Percentiles rank a stretch among this genome's conserved stretches.
These are phyloP conservation scores for Sterrhoptilus dennistouni DNA, from an alignment of 2,113 vertebrate species.

Conservation along the genomic window DNA sequence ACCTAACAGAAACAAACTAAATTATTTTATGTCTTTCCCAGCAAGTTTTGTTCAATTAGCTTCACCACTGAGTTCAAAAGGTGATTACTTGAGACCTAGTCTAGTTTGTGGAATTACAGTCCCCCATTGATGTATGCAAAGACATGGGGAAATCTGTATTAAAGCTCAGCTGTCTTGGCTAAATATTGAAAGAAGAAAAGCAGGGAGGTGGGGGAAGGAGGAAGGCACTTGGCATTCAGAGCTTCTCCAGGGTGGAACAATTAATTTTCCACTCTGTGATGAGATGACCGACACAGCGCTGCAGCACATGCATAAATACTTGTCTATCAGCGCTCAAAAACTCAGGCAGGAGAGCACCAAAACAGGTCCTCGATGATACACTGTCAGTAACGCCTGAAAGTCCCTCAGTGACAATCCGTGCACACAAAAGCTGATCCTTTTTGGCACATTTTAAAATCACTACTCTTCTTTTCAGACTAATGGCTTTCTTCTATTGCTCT, in stretches of 20 bases:
- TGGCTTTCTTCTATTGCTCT: neutral
- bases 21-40: slow-evolving; percentile 62
- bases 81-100: slow-evolving; percentile 54
- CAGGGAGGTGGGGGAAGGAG: accelerated
- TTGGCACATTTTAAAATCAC: slow-evolving; percentile 9
- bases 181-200: slow-evolving; percentile 51
- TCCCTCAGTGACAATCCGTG: neutral
- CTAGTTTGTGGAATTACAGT: neutral
- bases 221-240: slow-evolving; percentile 49
- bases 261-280: slow-evolving; percentile 53
- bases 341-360: slow-evolving; percentile 11
- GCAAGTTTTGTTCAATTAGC: slow-evolving; percentile 64
- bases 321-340: slow-evolving; percentile 36
- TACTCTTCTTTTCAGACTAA: neutral
- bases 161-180: slow-evolving; percentile 52
- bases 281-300: slow-evolving; percentile 15
- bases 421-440: slow-evolving; percentile 37
- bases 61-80: slow-evolving; percentile 59
- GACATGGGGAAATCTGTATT: slow-evolving; percentile 30
- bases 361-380: neutral
- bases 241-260: slow-evolving; percentile 12
- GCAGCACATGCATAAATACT: slow-evolving; percentile 16
- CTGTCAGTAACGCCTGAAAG: accelerated
- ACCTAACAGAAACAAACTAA: slow-evolving; percentile 45
- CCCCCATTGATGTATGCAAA: slow-evolving; percentile 15